Evolutionary conservation across 2,113 vertebrate genomes (phyloP).

Genomic region (Oncorhynchus gorbuscha): DNA sequence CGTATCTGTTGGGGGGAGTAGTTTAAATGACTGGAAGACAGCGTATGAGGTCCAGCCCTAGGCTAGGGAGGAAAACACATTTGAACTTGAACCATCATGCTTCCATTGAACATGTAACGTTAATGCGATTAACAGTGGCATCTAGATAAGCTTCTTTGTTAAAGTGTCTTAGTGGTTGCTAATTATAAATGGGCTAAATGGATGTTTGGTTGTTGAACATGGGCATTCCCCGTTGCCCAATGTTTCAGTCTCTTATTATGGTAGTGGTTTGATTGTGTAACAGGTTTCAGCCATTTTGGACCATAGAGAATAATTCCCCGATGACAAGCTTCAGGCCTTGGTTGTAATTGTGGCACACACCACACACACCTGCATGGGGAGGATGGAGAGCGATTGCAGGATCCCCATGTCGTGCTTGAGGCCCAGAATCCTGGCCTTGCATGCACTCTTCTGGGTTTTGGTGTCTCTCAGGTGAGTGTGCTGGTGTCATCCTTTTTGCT

Average conservation of each 20-base stretch:
- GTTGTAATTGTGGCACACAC: not conserved
- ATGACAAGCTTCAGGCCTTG: not conserved
- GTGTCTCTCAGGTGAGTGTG: conserved; percentile 10
- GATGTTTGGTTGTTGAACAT: not conserved
- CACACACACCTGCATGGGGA: not conserved
- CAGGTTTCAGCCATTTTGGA: not conserved
- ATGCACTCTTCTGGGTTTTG: conserved; percentile 56
- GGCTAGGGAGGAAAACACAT: no score
- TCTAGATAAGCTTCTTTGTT: no score
- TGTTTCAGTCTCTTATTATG: not conserved
- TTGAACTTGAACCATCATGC: no score
- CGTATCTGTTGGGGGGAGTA: no score
- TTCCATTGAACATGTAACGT: no score
- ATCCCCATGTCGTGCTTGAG: conserved; percentile 51
- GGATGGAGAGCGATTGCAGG: conserved; percentile 63
- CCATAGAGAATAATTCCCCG: not conserved
- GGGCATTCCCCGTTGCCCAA: not conserved
- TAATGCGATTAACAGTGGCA: no score
- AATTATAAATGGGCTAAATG: no score
- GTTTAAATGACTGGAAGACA: no score
- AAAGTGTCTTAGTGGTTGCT: no score
- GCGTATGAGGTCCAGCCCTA: no score
- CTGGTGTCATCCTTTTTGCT: not conserved
- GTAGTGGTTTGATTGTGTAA: not conserved
- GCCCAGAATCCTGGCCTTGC: conserved; percentile 51